A percentile compares a stretch with the other conserved stretches of the same genome.
phyloP scores from a whole-genome alignment of 2,113 vertebrate genomes.

The Mus musculus region DNA sequence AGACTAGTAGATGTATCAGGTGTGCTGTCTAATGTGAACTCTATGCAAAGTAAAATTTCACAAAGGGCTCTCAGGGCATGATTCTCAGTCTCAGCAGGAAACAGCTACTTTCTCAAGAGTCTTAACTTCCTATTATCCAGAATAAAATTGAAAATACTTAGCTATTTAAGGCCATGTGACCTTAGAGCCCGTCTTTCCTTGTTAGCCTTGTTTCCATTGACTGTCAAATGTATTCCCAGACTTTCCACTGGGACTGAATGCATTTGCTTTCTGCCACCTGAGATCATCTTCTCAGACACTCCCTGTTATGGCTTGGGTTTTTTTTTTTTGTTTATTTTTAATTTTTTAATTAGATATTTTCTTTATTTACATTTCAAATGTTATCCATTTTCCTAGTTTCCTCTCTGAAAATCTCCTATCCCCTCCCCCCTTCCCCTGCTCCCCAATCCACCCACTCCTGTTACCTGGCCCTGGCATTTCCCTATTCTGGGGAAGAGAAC shows the following conservation, averaged over 20 bases:
- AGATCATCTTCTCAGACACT: not conserved
- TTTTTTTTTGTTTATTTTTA: too few relatives aligned
- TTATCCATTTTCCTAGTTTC: too few relatives aligned
- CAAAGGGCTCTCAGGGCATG: not conserved
- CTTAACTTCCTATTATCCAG: not conserved
- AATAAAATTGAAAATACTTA: slow-evolving; percentile 30
- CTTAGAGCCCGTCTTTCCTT: not conserved
- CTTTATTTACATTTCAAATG: too few relatives aligned
- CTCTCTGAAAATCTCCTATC: too few relatives aligned
- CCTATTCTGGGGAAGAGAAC: too few relatives aligned
- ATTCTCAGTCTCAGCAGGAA: not conserved
- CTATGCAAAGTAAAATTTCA: not conserved
- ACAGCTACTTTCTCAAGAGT: not conserved
- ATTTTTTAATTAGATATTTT: too few relatives aligned
- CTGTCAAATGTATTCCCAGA: not conserved
- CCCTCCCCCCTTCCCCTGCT: too few relatives aligned
- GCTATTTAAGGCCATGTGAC: not conserved
- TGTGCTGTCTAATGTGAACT: not conserved
- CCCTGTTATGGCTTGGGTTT: not conserved
- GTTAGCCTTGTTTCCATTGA: not conserved
- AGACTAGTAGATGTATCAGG: not conserved
- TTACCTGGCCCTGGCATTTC: too few relatives aligned
- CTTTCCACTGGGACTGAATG: not conserved
- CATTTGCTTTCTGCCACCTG: not conserved
- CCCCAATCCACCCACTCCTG: too few relatives aligned